These are phyloP conservation scores for Esox niger DNA, from an alignment of 2,113 vertebrate genomes.

Conservation along the genomic window DNA sequence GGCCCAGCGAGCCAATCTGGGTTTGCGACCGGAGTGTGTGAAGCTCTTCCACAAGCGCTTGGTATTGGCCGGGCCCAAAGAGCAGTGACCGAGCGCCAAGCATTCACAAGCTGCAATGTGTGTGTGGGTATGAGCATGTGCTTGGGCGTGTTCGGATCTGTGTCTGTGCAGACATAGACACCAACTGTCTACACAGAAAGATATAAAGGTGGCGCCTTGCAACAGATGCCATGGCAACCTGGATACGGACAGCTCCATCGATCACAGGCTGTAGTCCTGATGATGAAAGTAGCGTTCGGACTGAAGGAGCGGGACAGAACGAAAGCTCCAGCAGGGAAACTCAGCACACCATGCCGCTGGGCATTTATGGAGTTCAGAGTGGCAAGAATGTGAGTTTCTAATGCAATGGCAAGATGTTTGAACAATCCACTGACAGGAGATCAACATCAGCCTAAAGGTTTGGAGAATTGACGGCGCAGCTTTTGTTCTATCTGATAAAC, in stretches of 20 bases:
- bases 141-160: slow-evolving; percentile 13
- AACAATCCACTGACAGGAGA: background rate
- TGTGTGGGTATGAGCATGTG: background rate
- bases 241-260: slow-evolving; percentile 64
- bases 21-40: no score
- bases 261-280: slow-evolving; percentile 60
- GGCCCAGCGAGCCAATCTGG: no score
- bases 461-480: background rate
- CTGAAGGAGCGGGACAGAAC: slow-evolving; percentile 38
- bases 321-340: slow-evolving; percentile 37
- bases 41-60: no score
- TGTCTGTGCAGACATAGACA: background rate
- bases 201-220: slow-evolving; percentile 41
- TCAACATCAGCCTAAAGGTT: background rate
- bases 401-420: background rate
- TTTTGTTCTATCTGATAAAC: background rate
- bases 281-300: slow-evolving; percentile 59
- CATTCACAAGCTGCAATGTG: background rate
- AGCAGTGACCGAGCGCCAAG: no score
- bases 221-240: slow-evolving; percentile 66
- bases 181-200: slow-evolving; percentile 27
- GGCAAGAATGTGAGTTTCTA: background rate
- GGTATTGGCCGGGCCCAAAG: no score
- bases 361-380: background rate
- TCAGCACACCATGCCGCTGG: slow-evolving; percentile 9